Evolutionary conservation across 2,113 vertebrate genomes (phyloP).

Genomic region (Cryptotis parvus): DNA sequence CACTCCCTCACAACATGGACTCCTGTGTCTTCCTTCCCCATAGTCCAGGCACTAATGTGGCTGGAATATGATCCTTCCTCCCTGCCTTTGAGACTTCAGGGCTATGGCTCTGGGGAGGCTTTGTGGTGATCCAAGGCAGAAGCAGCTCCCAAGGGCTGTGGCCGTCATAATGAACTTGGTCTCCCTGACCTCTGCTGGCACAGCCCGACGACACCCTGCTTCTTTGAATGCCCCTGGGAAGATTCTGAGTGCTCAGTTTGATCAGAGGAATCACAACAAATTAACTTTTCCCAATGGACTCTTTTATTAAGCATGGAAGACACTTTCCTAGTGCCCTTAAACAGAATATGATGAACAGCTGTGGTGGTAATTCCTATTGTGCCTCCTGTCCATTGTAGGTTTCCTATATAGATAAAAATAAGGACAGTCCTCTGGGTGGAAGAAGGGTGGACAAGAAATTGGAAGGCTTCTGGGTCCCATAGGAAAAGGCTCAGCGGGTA

Average conservation of each 20-base stretch:
- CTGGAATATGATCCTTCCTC: background rate
- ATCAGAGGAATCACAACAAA: background rate
- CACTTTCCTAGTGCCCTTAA: background rate
- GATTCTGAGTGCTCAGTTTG: background rate
- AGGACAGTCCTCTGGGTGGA: background rate
- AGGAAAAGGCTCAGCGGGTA: background rate
- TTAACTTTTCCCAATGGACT: conserved; percentile 7
- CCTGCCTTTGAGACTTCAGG: background rate
- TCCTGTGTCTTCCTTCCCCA: background rate
- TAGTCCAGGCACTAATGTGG: background rate
- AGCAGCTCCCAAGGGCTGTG: background rate
- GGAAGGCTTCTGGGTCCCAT: background rate
- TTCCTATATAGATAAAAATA: background rate
- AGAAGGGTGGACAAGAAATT: background rate
- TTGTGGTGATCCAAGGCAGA: background rate
- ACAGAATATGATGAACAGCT: background rate
- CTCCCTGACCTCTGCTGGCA: background rate
- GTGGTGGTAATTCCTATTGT: background rate
- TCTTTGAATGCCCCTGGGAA: background rate
- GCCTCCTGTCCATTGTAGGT: background rate
- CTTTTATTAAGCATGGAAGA: background rate
- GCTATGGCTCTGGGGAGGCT: background rate
- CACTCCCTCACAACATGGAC: background rate
- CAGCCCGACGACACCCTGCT: accelerated
- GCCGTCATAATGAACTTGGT: background rate